These are phyloP conservation scores for Magallana nippona DNA, from an alignment of 2,888 invertebrate species.

Conservation along the genomic window DNA sequence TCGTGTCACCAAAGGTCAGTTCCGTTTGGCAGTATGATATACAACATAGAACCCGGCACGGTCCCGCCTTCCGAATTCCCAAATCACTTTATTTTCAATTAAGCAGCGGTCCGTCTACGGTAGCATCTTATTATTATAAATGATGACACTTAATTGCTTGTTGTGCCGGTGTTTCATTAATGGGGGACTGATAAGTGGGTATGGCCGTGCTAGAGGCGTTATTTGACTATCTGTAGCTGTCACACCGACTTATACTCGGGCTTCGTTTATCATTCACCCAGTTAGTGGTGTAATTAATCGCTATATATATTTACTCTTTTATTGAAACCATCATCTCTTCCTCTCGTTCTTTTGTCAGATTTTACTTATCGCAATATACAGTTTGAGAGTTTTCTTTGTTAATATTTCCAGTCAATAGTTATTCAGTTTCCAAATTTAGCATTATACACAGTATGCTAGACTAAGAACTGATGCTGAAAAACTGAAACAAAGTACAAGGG, in stretches of 20 bases:
- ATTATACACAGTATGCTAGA: no score
- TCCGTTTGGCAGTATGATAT: conserved; percentile 12
- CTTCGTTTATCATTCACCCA: conserved; percentile 11
- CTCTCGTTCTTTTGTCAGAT: not conserved
- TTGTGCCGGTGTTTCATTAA: conserved; percentile 33
- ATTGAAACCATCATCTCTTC: not conserved
- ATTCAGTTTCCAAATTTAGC: no score
- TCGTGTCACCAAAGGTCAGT: conserved; percentile 23
- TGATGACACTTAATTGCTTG: conserved; percentile 42
- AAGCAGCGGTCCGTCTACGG: conserved; percentile 14
- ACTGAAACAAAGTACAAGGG: no score
- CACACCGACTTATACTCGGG: conserved; percentile 13
- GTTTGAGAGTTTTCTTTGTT: not conserved
- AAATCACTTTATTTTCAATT: conserved; percentile 40
- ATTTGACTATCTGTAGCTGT: conserved; percentile 23
- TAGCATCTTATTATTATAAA: conserved; percentile 40
- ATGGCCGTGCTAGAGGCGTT: conserved; percentile 34
- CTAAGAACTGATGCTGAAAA: no score
- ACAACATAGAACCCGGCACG: not conserved
- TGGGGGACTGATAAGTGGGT: conserved; percentile 27
- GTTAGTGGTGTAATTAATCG: conserved; percentile 2
- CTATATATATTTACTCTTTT: not conserved
- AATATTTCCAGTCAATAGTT: not conserved
- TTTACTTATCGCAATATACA: not conserved
- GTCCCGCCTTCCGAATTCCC: conserved; percentile 35